Evolutionary conservation across 2,888 invertebrate genomes (phyloP).

Genomic region (Tiliacea aurago): DNA sequence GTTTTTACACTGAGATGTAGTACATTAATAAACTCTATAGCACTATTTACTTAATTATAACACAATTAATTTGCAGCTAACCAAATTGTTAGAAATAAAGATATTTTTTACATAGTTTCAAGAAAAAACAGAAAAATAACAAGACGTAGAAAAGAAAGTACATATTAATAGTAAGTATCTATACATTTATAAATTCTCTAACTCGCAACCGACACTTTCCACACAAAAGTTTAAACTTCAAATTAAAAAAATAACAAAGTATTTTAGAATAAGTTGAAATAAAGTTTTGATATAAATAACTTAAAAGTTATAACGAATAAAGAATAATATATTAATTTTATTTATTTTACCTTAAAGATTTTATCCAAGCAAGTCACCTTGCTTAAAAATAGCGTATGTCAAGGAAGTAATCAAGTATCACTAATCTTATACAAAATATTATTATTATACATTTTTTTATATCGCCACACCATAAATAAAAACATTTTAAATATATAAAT

Average conservation of each 20-base stretch:
- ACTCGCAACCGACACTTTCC: not conserved
- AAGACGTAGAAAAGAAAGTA: slow-evolving; percentile 44
- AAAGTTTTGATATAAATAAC: slow-evolving; percentile 28
- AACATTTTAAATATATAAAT: not conserved
- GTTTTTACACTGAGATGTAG: slow-evolving; percentile 23
- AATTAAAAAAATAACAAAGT: slow-evolving; percentile 24
- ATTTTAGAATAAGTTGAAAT: slow-evolving; percentile 38
- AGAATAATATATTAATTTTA: slow-evolving; percentile 23
- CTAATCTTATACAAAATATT: slow-evolving; percentile 3
- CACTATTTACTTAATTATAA: slow-evolving; percentile 10
- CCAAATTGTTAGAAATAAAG: slow-evolving; percentile 19
- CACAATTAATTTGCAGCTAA: slow-evolving; percentile 1
- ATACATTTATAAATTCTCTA: slow-evolving; percentile 21
- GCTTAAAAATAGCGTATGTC: slow-evolving; percentile 1
- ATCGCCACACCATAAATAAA: not conserved
- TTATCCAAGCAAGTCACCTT: not conserved
- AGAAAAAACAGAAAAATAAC: slow-evolving; percentile 42
- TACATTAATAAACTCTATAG: slow-evolving; percentile 11
- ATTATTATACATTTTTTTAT: not conserved
- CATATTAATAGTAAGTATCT: slow-evolving; percentile 9
- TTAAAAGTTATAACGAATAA: slow-evolving; percentile 5
- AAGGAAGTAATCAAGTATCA: slow-evolving; percentile 13
- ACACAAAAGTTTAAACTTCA: slow-evolving; percentile 20
- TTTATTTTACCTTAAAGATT: not conserved
- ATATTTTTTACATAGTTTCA: slow-evolving; percentile 33